Evolutionary conservation across 2,797 vertebrate species (phyloP), one percentile per base, ranked within the genome.

Genomic region (Lacerta viridis): DNA sequence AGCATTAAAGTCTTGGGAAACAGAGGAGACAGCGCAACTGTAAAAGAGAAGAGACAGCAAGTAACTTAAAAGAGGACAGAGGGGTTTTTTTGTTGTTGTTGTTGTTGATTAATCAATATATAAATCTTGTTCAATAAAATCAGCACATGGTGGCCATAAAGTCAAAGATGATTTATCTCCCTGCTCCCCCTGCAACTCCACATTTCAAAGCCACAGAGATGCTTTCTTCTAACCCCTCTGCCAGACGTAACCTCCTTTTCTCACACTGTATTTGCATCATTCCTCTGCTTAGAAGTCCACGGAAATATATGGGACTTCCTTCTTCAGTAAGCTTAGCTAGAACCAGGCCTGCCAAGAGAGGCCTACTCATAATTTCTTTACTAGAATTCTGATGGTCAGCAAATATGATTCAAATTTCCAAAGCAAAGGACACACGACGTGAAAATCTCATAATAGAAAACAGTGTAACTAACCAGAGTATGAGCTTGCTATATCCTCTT

Each of bases 1-100:
- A 99, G 95, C 80, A 98, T 98, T 80, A 99, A 96, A 11, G 97
- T 97, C 76, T 97, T 93, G 55, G 98, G 98, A 92, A 99, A 99
- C 5, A 99, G 96, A 0, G 97, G 96, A 0, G 98, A 98, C 72
- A 99, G 92, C 92, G 97, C 98, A 96, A 99, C 98, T 99, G 93
- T 29, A 85, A 85, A 72, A 91, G 23, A 93, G 84, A 93, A 94
- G 3, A 79, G 71, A 13, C 75, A 77, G 89, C 78, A 13, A 55
- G 50, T 55, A 55, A 15, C 50, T 55, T 55, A 55, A 55, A 55
- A 55, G 50, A 55, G 13, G 50, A 15, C 13, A 61, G 59, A 61
- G 59, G 18, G 41, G 4, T 4, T 1, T 55, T 23, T 61, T 33
- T 33, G 33, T 33, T 61, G 33, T 33, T 33, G 33, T 33, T 33